Evolutionary conservation across 2,888 invertebrate genomes (phyloP), one percentile per base, ranked within the genome.

Genomic region (Ceratothoa steindachneri): DNA sequence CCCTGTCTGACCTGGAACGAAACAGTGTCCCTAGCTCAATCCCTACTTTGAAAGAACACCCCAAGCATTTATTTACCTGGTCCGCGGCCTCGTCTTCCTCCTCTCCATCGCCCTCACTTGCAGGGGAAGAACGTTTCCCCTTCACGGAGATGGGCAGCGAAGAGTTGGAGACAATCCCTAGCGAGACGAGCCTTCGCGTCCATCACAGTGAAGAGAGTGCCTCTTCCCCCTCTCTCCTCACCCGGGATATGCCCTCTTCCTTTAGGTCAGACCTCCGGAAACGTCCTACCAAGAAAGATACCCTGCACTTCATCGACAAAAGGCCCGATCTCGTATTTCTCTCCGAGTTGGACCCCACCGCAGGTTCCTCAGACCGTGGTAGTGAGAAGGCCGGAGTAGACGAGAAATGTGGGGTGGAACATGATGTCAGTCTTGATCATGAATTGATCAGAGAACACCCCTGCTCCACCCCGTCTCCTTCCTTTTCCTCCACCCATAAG

Each of bases 171-270:
- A 24, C 19, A 22, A 19, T 1, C 15, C 19, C n/a, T 12, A 60
- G 60, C 27, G 60, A 60, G 24, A 24, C 60, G n/a, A 60, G 60
- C 24, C 27, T 60, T 2, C 27, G 24, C 22, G 60, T 60, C 12
- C 60, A 60, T 60, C 60, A 60, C 27, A 60, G 60, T 24, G 60
- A 60, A 60, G 60, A 60, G 27, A 41, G 41, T 41, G 5, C 15
- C 7, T 41, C 41, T 5, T 41, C 41, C 7, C n/a, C n/a, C n/a
- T n/a, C n/a, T n/a, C 15, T 41, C 7, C 41, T 9, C 7, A 41
- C 41, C 7, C 5, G 5, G 5, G 41, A 41, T 5, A 41, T 15
- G 5, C 5, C 41, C 5, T 41, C 41, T 9, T 41, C 41, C 7
- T 5, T 15, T 15, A 41, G 15, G 15, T 5, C 15, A 15, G 15